Evolutionary conservation across 2,888 invertebrate genomes (phyloP), one percentile per base, ranked within the genome.

Genomic region (Cosmia trapezina): DNA sequence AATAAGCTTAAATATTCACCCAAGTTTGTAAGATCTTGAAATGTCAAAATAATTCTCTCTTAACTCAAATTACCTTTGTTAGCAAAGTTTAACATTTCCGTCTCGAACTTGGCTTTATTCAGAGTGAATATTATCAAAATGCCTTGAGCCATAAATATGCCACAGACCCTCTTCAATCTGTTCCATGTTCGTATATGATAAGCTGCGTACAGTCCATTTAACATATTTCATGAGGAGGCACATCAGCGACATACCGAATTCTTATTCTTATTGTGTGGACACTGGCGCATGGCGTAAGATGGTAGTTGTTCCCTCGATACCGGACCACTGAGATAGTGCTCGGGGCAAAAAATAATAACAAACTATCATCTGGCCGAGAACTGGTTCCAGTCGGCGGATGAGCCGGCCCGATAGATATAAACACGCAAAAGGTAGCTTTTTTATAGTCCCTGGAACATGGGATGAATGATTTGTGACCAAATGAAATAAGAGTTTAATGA

Each of bases 331-430:
- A 87, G 89, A 88, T 88, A 88, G 85, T 87, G 84, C 84, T 86
- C 72, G 85, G 85, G 84, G 86, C 87, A 94, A 94, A 94, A 94
- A 93, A 94, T 93, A 94, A 94, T 92, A 94, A 94, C 93, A 94
- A 93, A 93, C 92, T 90, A 93, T 95, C 92, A 94, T 94, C 92
- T 93, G 93, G 84, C 80, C 87, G 80, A 91, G 90, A 95, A 96
- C 96, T 86, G 94, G 96, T 95, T 95, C 71, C 78, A 79, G 83
- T 84, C 90, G 89, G 84, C 89, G 92, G 92, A 92, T 92, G 93
- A 91, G 90, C 87, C 88, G 89, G 83, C 86, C 78, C 89, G 87
- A 91, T 91, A 92, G 91, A 89, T 88, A 89, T 90, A 90, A 90
- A 93, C 90, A 91, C 86, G 89, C 88, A 84, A 89, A 92, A 90